Conservation (phyloP, 2,888 invertebrate genomes). For the Psylliodes chrysocephalus region DNA sequence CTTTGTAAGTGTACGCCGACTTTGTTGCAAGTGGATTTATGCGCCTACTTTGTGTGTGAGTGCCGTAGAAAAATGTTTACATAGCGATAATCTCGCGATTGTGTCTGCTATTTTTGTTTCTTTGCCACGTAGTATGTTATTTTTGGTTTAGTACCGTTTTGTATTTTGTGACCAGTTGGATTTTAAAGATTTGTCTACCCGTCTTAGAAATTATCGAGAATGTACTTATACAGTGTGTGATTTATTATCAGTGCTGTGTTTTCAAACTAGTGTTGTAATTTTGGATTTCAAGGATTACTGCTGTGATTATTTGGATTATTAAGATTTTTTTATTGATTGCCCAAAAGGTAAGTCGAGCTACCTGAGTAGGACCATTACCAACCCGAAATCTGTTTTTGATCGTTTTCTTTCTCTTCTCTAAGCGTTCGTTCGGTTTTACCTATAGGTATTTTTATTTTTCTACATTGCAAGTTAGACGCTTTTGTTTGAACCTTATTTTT, state of each 20-base stretch:
- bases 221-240: conserved; percentile 24
- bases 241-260: conserved; percentile 15
- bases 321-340: conserved; percentile 27
- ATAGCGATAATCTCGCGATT: conserved; percentile 54
- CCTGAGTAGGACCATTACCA: too few species aligned
- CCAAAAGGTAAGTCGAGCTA: conserved; percentile 25
- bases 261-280: conserved; percentile 25
- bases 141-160: conserved; percentile 49
- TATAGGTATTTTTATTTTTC: too few species aligned
- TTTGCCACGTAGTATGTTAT: conserved; percentile 55
- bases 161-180: conserved; percentile 38
- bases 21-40: conserved; percentile 42
- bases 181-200: conserved; percentile 22
- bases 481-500: too few species aligned
- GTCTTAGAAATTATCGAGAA: neutral
- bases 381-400: too few species aligned
- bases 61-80: conserved; percentile 51
- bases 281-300: conserved; percentile 24
- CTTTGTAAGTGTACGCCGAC: conserved; percentile 32
- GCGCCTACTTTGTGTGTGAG: conserved; percentile 37
- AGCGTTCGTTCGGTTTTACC: too few species aligned
- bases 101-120: conserved; percentile 53
- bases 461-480: too few species aligned
- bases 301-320: conserved; percentile 36
- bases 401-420: too few species aligned